Evolutionary conservation across 2,888 invertebrate species (phyloP).

Genomic region (Leptinotarsa rubiginosa): DNA sequence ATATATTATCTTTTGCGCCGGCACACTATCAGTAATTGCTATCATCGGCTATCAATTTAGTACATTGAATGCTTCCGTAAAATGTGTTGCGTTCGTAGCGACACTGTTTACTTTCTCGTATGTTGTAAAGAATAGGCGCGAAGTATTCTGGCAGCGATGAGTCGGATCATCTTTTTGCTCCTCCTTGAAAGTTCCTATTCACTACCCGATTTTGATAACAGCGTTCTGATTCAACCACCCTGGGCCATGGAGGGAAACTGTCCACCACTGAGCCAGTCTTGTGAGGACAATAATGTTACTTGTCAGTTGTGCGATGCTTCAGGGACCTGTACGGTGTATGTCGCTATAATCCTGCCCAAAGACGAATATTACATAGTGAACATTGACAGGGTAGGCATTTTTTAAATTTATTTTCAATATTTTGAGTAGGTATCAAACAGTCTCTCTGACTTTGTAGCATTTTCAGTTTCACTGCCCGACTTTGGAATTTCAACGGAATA

Average conservation of each 20-base stretch:
- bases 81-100: slow-evolving; percentile 54
- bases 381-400: slow-evolving; percentile 63
- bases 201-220: slow-evolving; percentile 48
- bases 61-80: slow-evolving; percentile 55
- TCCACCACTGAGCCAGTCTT: slow-evolving; percentile 28
- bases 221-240: slow-evolving; percentile 46
- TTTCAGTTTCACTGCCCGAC: too few relatives aligned
- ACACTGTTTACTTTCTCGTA: slow-evolving; percentile 44
- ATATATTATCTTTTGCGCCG: slow-evolving; percentile 53
- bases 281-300: slow-evolving; percentile 32
- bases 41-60: slow-evolving; percentile 58
- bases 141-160: slow-evolving; percentile 45
- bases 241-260: slow-evolving; percentile 48
- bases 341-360: slow-evolving; percentile 75
- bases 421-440: too few relatives aligned
- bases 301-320: slow-evolving; percentile 58
- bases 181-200: slow-evolving; percentile 40
- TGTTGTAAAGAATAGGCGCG: slow-evolving; percentile 40
- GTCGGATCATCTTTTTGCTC: slow-evolving; percentile 44
- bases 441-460: too few relatives aligned
- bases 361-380: slow-evolving; percentile 69
- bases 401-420: too few relatives aligned
- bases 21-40: slow-evolving; percentile 63
- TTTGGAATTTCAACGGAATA: too few relatives aligned
- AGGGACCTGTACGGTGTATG: slow-evolving; percentile 73